A percentile compares a stretch with the other conserved stretches of the same genome.
Evolutionary conservation across 53 echinoderm and acorn worm species (phyloP).

Genomic region (Crossaster papposus): DNA sequence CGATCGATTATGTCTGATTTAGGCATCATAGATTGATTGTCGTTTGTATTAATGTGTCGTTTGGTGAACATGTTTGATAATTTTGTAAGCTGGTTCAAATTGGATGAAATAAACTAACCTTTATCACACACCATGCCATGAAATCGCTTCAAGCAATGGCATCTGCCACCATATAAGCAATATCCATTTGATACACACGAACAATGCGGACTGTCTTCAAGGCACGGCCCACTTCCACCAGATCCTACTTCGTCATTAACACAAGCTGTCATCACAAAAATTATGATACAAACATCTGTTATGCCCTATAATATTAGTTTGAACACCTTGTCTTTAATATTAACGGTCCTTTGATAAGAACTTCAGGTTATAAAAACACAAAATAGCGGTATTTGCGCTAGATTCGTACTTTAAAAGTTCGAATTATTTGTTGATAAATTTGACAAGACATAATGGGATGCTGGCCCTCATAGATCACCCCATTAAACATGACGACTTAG

Average conservation of each 20-base stretch:
- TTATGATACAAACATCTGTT: neutral
- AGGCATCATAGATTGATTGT: no score
- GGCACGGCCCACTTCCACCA: neutral
- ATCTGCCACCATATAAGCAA: neutral
- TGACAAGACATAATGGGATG: neutral
- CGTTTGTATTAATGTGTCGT: no score
- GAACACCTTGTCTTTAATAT: no score
- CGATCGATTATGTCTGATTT: no score
- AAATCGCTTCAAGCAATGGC: slow-evolving; percentile 20
- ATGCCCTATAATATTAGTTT: no score
- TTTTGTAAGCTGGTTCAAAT: neutral
- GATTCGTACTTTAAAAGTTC: neutral
- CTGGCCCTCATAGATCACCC: neutral
- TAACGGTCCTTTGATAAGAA: no score
- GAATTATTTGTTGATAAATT: no score
- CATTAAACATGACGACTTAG: no score
- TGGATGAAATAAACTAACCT: neutral
- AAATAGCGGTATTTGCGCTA: no score
- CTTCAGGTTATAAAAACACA: no score
- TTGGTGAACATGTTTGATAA: no score
- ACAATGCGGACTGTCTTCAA: neutral
- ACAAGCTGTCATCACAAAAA: neutral
- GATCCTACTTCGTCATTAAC: neutral
- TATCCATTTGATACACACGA: slow-evolving; percentile 21
- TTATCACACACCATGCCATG: slow-evolving; percentile 42